Evolutionary conservation across 2,113 vertebrate genomes (phyloP).

Genomic region (Tenrec ecaudatus): DNA sequence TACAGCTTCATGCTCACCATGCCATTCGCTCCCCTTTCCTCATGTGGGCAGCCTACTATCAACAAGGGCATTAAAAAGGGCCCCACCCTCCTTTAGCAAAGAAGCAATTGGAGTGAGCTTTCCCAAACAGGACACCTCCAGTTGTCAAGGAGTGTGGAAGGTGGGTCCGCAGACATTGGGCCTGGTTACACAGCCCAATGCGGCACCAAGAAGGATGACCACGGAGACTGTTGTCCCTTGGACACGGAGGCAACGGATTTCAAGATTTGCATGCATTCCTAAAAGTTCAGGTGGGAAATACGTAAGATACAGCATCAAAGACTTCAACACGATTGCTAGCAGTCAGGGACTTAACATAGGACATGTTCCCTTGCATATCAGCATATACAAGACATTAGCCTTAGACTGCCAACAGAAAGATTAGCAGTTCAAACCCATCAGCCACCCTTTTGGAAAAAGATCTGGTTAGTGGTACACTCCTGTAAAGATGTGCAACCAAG

Average conservation of each 20-base stretch:
- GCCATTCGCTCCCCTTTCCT: background rate
- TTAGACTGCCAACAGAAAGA: background rate
- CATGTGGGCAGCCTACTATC: too few species aligned
- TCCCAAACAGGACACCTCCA: background rate
- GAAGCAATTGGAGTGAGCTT: background rate
- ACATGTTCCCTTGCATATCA: background rate
- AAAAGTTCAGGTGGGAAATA: background rate
- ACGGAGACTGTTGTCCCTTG: background rate
- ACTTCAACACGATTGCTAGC: background rate
- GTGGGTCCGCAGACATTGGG: background rate
- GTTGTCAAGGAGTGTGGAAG: background rate
- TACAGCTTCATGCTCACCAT: background rate
- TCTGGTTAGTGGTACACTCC: background rate
- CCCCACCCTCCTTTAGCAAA: background rate
- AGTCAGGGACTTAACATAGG: background rate
- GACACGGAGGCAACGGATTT: background rate
- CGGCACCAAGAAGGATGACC: rapidly evolving
- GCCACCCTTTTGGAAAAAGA: background rate
- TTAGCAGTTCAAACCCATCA: background rate
- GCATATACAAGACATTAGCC: conserved; percentile 15
- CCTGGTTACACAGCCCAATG: background rate
- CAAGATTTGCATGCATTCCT: background rate
- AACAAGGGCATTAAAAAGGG: background rate
- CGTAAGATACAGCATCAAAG: background rate
- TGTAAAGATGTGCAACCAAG: background rate